Conservation (phyloP, 2,888 invertebrate species). For the Serripes groenlandicus region DNA sequence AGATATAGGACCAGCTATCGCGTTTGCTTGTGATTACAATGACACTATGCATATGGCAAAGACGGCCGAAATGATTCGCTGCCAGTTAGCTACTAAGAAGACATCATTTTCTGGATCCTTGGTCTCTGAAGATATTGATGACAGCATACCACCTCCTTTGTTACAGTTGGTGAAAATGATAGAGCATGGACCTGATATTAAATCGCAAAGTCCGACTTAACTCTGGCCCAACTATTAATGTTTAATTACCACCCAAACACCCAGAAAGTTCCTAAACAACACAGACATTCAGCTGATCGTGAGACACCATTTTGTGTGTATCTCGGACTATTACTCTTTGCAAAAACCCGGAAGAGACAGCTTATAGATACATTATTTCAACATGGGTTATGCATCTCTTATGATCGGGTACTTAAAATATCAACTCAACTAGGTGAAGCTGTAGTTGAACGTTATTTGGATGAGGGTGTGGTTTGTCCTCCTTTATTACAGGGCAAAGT, state of each 20-base stretch:
- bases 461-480: conserved; percentile 62
- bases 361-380: conserved; percentile 15
- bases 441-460: conserved; percentile 44
- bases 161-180: conserved; percentile 58
- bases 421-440: conserved; percentile 65
- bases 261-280: conserved; percentile 19
- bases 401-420: conserved; percentile 72
- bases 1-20: conserved; percentile 60
- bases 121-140: conserved; percentile 43
- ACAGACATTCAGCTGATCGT: conserved; percentile 36
- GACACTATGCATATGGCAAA: conserved; percentile 67
- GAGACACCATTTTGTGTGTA: conserved; percentile 48
- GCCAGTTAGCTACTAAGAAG: conserved; percentile 52
- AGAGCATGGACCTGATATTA: conserved; percentile 51
- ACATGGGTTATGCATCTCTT: conserved; percentile 31
- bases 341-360: background rate
- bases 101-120: conserved; percentile 52
- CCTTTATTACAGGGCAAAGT: conserved; percentile 50
- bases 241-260: conserved; percentile 43
- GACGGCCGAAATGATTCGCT: conserved; percentile 64
- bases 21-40: conserved; percentile 44
- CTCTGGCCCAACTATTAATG: conserved; percentile 39
- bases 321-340: conserved; percentile 5
- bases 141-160: conserved; percentile 39
- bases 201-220: conserved; percentile 36